A percentile compares a stretch with the other conserved stretches of the same genome.
phyloP scores from a whole-genome alignment of 2,113 vertebrate genomes.

The Macrotus californicus region DNA sequence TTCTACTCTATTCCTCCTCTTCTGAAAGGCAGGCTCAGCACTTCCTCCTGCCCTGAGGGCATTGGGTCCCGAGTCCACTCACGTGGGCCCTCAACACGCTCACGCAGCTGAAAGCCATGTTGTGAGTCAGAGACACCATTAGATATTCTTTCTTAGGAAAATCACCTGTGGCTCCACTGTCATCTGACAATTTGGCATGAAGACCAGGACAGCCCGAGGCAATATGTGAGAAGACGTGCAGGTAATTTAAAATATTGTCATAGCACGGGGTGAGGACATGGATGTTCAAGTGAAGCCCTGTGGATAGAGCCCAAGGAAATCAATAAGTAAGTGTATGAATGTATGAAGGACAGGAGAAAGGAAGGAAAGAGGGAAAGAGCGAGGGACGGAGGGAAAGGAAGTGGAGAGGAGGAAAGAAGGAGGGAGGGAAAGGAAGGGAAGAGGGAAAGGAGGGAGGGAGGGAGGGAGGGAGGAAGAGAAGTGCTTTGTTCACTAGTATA shows the following conservation, averaged over 20 bases:
- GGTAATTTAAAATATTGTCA: not conserved
- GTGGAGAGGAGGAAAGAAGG: not conserved
- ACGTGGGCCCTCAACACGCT: too few relatives aligned
- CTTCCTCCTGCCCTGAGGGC: not conserved
- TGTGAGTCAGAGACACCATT: not conserved
- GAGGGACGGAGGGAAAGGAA: not conserved
- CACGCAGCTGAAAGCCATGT: rapidly evolving
- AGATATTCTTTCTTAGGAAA: not conserved
- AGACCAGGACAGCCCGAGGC: not conserved
- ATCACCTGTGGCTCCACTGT: not conserved
- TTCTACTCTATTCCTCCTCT: too few relatives aligned
- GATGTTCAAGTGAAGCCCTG: not conserved
- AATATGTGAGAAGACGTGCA: rapidly evolving
- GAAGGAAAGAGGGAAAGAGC: not conserved
- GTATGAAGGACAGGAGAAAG: not conserved
- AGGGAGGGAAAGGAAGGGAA: not conserved
- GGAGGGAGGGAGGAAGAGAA: not conserved
- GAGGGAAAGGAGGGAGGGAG: not conserved
- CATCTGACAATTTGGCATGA: not conserved
- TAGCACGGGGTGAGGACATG: not conserved
- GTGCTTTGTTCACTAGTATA: not conserved
- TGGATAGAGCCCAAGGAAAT: not conserved
- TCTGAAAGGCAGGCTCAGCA: not conserved
- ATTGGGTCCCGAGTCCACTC: not conserved
- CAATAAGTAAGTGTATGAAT: not conserved